phyloP scores from a whole-genome alignment of 2,797 vertebrate species.

The Sylvia borin region DNA sequence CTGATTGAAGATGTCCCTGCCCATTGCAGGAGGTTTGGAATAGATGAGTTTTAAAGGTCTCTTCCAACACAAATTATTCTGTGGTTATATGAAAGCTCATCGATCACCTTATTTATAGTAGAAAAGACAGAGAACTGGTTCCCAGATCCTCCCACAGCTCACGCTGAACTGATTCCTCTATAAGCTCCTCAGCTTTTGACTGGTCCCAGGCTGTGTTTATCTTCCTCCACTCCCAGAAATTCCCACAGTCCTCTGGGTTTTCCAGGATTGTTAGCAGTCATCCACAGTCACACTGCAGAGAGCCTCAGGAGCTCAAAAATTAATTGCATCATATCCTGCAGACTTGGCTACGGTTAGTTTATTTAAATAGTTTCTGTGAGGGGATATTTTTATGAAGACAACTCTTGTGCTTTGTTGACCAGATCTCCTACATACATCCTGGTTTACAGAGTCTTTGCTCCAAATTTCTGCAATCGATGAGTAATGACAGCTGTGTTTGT shows the following conservation, averaged over 20 bases:
- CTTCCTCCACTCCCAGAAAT: background rate
- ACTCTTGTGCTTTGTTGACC: background rate
- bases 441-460: background rate
- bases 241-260: background rate
- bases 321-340: background rate
- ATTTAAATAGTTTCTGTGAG: background rate
- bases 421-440: slow-evolving; percentile 4
- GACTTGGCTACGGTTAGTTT: background rate
- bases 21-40: background rate
- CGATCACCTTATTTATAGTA: background rate
- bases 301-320: background rate
- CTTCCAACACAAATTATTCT: background rate
- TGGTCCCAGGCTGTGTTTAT: background rate
- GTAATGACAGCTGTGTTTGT: slow-evolving; percentile 13
- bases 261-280: background rate
- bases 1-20: background rate
- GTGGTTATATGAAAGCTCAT: background rate
- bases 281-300: background rate
- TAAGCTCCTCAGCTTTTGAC: background rate
- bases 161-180: background rate
- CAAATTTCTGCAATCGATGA: background rate
- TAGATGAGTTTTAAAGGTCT: background rate
- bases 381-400: background rate
- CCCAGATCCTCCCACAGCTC: background rate
- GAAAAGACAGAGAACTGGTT: background rate